phyloP scores from a whole-genome alignment of 2,888 invertebrate species.

The Yponomeuta sedellus region DNA sequence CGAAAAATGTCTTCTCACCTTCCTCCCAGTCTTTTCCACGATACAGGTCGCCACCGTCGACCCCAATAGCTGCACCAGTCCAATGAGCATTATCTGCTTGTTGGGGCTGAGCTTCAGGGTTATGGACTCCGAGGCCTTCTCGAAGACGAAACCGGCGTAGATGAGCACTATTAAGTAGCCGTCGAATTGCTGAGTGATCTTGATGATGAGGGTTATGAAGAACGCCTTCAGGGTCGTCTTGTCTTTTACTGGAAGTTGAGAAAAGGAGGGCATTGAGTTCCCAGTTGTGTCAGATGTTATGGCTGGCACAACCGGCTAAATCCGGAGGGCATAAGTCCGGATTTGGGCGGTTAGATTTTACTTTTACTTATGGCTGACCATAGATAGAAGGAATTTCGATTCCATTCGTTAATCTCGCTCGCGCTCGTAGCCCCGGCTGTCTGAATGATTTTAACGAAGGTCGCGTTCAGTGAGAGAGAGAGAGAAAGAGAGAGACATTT shows the following conservation, averaged over 20 bases:
- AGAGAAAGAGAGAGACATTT: too few species aligned
- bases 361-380: too few species aligned
- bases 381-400: too few species aligned
- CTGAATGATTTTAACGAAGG: too few species aligned
- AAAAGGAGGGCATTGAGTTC: background rate
- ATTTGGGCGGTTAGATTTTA: too few species aligned
- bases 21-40: slow-evolving; percentile 65
- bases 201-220: slow-evolving; percentile 60
- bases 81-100: slow-evolving; percentile 65
- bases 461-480: too few species aligned
- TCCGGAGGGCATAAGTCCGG: too few species aligned
- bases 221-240: slow-evolving; percentile 61
- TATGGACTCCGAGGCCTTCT: slow-evolving; percentile 52
- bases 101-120: slow-evolving; percentile 54
- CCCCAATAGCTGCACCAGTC: slow-evolving; percentile 55
- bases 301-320: too few species aligned
- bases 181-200: slow-evolving; percentile 65
- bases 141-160: slow-evolving; percentile 61
- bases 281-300: background rate
- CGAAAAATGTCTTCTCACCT: slow-evolving; percentile 36
- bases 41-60: slow-evolving; percentile 57
- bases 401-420: too few species aligned
- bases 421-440: too few species aligned
- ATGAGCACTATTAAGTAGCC: slow-evolving; percentile 67
- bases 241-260: slow-evolving; percentile 49